phyloP scores from a whole-genome alignment of 92 coral and sea anemone species.

The Epizoanthus rinbou region DNA sequence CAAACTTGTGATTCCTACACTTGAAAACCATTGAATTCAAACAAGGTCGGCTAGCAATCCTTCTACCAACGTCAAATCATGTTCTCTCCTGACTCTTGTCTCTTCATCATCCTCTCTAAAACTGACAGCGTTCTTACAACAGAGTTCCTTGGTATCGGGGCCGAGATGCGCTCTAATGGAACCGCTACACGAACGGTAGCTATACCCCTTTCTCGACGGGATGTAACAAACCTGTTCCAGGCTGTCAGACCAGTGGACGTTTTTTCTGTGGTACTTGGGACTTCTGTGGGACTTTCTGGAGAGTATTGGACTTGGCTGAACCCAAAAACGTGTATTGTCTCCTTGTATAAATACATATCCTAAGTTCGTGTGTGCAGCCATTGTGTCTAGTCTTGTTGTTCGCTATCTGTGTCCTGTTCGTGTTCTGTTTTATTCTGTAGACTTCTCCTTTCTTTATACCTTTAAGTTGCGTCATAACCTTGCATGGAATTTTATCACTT shows the following conservation, averaged over 20 bases:
- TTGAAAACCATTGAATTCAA: not conserved
- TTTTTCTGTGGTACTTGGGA: not conserved
- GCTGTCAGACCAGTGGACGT: constrained; percentile 32
- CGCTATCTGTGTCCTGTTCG: too few species aligned
- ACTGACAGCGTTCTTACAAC: not conserved
- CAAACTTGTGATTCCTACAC: too few species aligned
- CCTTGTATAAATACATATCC: too few species aligned
- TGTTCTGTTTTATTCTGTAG: too few species aligned
- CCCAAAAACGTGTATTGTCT: not conserved
- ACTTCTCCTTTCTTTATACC: too few species aligned
- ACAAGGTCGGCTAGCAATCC: constrained; percentile 28
- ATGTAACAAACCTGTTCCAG: constrained; percentile 22
- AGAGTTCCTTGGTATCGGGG: not conserved
- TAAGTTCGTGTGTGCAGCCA: too few species aligned
- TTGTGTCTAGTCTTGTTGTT: too few species aligned
- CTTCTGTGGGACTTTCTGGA: not conserved
- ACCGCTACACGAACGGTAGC: too few species aligned
- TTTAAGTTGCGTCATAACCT: too few species aligned
- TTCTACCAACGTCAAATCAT: constrained; percentile 6
- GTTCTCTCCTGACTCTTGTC: constrained; percentile 5
- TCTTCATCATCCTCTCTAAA: not conserved
- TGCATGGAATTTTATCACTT: too few species aligned
- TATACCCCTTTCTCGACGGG: constrained; percentile 10
- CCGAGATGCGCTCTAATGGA: too few species aligned
- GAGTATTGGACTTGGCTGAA: not conserved